Percentiles rank a stretch among this genome's conserved stretches.
These are phyloP conservation scores for Acipenser transmontanus DNA, from an alignment of 2,797 vertebrate genomes.

Conservation along the genomic window DNA sequence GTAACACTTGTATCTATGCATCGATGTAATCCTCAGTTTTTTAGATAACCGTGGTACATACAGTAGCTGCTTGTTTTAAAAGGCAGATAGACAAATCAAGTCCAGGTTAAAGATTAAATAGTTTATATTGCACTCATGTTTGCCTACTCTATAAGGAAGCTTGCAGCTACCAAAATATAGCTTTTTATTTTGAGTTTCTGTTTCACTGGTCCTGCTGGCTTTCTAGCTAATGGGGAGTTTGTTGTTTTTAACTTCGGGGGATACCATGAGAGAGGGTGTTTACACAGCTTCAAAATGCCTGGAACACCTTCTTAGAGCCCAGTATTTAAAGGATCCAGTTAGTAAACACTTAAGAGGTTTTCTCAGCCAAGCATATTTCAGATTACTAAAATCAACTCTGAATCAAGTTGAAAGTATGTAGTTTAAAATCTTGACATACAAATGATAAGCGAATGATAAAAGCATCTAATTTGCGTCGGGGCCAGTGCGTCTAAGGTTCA, in stretches of 20 bases:
- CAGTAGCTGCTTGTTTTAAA: slow-evolving; percentile 56
- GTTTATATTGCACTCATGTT: slow-evolving; percentile 54
- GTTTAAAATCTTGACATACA: too few species aligned
- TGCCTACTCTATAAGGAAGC: slow-evolving; percentile 50
- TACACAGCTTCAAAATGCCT: neutral
- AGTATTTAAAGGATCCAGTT: neutral
- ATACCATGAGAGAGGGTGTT: slow-evolving; percentile 2
- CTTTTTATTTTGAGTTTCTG: too few species aligned
- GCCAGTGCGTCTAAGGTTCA: too few species aligned
- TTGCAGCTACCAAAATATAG: too few species aligned
- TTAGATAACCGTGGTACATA: slow-evolving; percentile 32
- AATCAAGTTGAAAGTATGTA: too few species aligned
- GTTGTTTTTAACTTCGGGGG: slow-evolving; percentile 3
- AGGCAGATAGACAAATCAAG: slow-evolving; percentile 71
- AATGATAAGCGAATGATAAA: too few species aligned
- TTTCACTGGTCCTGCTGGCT: neutral
- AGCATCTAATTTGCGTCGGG: too few species aligned
- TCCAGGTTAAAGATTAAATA: slow-evolving; percentile 69
- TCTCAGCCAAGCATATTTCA: neutral
- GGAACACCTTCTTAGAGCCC: too few species aligned
- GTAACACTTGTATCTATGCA: too few species aligned
- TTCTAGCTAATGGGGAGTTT: neutral
- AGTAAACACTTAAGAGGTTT: neutral
- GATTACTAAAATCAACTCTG: too few species aligned
- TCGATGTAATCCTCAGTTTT: slow-evolving; percentile 1